Base-by-base conservation (phyloP, 2,888 invertebrate genomes). In the Palloptera scutellata region DNA sequence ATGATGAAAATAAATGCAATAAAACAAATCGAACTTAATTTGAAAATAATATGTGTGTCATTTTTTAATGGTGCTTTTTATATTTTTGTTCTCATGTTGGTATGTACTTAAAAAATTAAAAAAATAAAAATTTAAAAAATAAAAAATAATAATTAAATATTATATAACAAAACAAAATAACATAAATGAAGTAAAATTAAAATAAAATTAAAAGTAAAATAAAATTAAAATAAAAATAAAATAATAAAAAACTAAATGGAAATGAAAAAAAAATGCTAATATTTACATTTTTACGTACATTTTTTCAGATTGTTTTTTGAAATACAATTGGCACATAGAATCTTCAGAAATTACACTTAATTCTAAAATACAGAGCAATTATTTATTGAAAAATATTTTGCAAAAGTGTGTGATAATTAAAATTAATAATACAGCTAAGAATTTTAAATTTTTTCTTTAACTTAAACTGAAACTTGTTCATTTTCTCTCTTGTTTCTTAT, bases 151-250 rank as follows among this genome's bases (percentile, higher is more conserved):
- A 66, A 70, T 70, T 74, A 74, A 73, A 70, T 70, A 76, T 71
- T 75, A 72, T 71, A 71, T 74, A 75, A 75, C 70, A 73, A 30
- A 72, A 71, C 70, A 74, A 74, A 74, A 73, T 70, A 73, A 74
- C 70, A 63, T 70, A 67, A 17, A 30, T 15, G 41, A 51, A n/a
- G 10, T 48, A 15, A n/a, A 48, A 13, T 48, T 48, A 48, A 48
- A 48, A n/a, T n/a, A 48, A n/a, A 48, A 13, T n/a, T 8, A 13
- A 48, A 48, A 48, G 5, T n/a, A 48, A n/a, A 48, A 13, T n/a
- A 11, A 13, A 48, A 43, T 43, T 42, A 45, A 43, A 55, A 60
- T 66, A 59, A 59, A 54, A 54, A 66, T 59, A 45, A 13, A n/a
- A 61, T 30, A 6, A 30, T 30, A 30, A 30, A 30, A 30, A 30